These are phyloP conservation scores for Dascyllus trimaculatus DNA, from an alignment of 2,113 vertebrate genomes.

Conservation along the genomic window DNA sequence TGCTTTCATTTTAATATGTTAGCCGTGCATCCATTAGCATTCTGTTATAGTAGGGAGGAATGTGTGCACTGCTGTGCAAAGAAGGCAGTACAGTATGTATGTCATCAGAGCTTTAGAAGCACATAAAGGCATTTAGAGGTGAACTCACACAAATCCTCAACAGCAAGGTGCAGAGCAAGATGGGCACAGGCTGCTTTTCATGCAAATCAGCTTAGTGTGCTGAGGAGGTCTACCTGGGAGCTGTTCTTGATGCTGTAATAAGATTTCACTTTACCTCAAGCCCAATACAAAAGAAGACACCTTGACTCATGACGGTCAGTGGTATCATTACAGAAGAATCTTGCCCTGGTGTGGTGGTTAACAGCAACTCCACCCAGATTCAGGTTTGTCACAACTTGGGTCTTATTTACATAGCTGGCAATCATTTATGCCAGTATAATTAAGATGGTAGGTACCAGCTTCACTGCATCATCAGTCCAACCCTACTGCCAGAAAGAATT, in stretches of 20 bases:
- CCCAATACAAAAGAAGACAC: constrained; percentile 5
- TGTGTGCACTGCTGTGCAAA: constrained; percentile 9
- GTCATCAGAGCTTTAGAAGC: constrained; percentile 19
- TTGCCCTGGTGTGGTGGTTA: too few relatives aligned
- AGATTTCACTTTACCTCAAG: constrained; percentile 35
- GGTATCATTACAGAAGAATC: background rate
- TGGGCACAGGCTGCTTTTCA: constrained; percentile 1
- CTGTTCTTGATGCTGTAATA: constrained; percentile 15
- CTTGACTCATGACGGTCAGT: background rate
- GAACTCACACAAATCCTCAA: constrained; percentile 33
- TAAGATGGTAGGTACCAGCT: too few relatives aligned
- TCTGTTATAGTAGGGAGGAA: constrained; percentile 31
- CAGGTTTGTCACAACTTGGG: too few relatives aligned
- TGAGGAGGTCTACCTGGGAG: constrained; percentile 18
- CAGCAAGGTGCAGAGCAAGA: background rate
- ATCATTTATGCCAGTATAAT: too few relatives aligned
- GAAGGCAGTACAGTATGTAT: constrained; percentile 11
- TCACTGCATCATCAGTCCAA: too few relatives aligned
- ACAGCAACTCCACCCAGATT: too few relatives aligned
- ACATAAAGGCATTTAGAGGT: constrained; percentile 42
- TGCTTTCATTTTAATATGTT: constrained; percentile 49
- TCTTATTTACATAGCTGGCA: too few relatives aligned
- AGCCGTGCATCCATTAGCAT: constrained; percentile 53
- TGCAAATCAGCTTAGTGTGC: constrained; percentile 32
- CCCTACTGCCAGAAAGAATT: too few relatives aligned